Percentiles rank a stretch among this genome's conserved stretches.
Evolutionary conservation across 1,140 invertebrate species (phyloP).

Genomic region (Scaptomyza hsui): DNA sequence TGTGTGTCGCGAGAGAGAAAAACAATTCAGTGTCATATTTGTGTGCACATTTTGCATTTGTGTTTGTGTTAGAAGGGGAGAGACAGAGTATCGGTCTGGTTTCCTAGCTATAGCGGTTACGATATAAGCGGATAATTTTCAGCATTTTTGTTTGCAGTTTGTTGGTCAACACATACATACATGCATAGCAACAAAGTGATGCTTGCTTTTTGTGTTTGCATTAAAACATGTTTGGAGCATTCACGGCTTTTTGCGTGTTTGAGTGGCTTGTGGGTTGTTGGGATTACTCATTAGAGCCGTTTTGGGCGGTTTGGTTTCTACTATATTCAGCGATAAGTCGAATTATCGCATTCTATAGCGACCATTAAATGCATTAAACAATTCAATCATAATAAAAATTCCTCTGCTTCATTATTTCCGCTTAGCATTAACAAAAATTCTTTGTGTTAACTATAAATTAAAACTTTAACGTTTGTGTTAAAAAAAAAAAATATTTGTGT

Average conservation of each 20-base stretch:
- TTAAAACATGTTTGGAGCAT: constrained; percentile 42
- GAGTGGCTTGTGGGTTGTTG: constrained; percentile 38
- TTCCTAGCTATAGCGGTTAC: neutral
- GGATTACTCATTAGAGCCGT: constrained; percentile 35
- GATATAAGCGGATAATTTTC: constrained; percentile 67
- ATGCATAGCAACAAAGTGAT: neutral
- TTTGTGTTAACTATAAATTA: neutral
- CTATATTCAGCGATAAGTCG: too few species aligned
- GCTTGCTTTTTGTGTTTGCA: constrained; percentile 49
- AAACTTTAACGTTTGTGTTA: constrained; percentile 37
- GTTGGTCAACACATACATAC: constrained; percentile 23
- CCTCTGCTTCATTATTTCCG: neutral
- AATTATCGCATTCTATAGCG: too few species aligned
- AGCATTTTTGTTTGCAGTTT: constrained; percentile 58
- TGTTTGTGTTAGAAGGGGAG: constrained; percentile 62
- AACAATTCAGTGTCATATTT: constrained; percentile 79
- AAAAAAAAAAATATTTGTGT: constrained; percentile 51
- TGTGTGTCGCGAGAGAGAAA: constrained; percentile 43
- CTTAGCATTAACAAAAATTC: neutral
- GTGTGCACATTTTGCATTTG: constrained; percentile 41
- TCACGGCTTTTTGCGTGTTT: constrained; percentile 40
- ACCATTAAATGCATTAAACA: too few species aligned
- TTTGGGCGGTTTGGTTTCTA: neutral
- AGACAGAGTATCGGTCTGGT: constrained; percentile 2
- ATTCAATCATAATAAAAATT: neutral